Base-by-base conservation (phyloP, 2,113 vertebrate species). In the Lophura nycthemera region DNA sequence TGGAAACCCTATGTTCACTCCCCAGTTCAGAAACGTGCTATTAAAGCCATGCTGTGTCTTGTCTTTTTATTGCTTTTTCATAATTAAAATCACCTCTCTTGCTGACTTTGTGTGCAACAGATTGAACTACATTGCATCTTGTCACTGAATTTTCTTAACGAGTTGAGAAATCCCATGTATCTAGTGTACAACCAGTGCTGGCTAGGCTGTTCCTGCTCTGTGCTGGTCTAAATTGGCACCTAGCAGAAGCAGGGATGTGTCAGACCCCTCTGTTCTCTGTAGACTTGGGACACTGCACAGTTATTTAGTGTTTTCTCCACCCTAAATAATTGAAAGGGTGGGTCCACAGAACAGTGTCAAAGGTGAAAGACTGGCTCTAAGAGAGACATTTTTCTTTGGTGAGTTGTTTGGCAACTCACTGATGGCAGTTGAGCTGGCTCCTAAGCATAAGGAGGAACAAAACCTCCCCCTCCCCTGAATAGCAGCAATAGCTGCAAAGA, bases 241-340 rank as follows among this genome's bases (percentile, higher is more conserved):
- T 12, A 43, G 40, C 25, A 83, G 47, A 36, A 74, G 22, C 4
- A 19, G 27, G 20, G 8, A 0, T 27, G 12, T 30, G 30, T 17
- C 56, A 71, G 92, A 71, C 11, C 5, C 15, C 8, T 47, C 19
- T 56, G 34, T 14, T 5, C 20, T 14, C 5, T 0, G 0, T 30
- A 40, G 7, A 57, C 0, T 18, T 73, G 48, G 15, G 50, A 74
- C 61, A 29, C 4, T 70, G 3, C 0, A 15, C 0, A 15, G 30
- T 19, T 54, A 54, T 54, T 54, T 30, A 54, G 27, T 29, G 5
- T 60, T 10, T 18, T 24, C 16, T 60, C 50, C 27, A 7, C 21
- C 16, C 38, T 27, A 30, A 86, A 32, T 3, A 38, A 38, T 47
- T 24, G 3, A 40, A 76, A 84, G 63, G n/a, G 13, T 25, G 21